phyloP scores from a whole-genome alignment of 2,797 vertebrate species.

The Heteromormyrus szaboi region DNA sequence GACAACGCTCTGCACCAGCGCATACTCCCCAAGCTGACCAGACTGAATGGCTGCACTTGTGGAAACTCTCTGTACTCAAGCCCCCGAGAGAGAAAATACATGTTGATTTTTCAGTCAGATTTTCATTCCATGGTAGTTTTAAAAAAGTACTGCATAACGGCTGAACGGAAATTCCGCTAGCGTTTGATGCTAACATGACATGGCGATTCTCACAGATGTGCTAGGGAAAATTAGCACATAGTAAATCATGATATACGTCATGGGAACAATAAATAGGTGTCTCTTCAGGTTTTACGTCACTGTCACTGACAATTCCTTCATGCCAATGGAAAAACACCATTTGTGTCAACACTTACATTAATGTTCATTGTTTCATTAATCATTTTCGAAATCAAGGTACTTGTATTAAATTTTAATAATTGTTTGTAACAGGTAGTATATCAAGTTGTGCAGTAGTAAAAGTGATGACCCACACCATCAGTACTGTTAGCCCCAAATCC shows the following conservation, averaged over 20 bases:
- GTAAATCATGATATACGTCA: neutral
- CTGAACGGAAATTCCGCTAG: neutral
- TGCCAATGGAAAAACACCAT: neutral
- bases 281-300: neutral
- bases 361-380: neutral
- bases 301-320: neutral
- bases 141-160: neutral
- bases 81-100: neutral
- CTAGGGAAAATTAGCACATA: neutral
- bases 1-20: neutral
- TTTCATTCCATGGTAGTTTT: neutral
- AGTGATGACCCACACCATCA: too few relatives aligned
- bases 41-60: neutral
- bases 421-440: neutral
- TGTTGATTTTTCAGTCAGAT: neutral
- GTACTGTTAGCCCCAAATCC: neutral
- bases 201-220: neutral
- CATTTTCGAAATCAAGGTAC: neutral
- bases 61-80: neutral
- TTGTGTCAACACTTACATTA: neutral
- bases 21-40: neutral
- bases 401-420: neutral
- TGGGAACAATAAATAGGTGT: neutral
- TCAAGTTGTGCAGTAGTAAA: neutral
- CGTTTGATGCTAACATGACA: neutral